Evolutionary conservation across 2,888 invertebrate genomes (phyloP).

Genomic region (Ectemnius cavifrons): DNA sequence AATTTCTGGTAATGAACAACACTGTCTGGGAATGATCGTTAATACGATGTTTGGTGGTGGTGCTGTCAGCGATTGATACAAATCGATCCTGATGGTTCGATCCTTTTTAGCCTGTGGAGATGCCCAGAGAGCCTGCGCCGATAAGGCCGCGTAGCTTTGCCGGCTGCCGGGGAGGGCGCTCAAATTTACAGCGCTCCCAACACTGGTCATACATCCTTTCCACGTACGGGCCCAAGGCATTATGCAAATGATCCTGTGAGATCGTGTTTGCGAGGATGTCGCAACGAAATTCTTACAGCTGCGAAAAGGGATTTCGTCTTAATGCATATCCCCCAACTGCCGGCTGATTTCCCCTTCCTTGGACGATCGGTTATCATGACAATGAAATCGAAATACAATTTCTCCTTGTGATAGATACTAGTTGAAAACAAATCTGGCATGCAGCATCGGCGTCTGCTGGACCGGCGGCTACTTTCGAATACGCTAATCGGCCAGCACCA

Average conservation of each 20-base stretch:
- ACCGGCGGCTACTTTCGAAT: no score
- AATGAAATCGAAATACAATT: no score
- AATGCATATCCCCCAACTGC: conserved; percentile 43
- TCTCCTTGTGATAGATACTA: no score
- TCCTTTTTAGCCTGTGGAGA: not conserved
- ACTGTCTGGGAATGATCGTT: no score
- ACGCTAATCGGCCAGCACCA: no score
- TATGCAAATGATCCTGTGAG: conserved; percentile 49
- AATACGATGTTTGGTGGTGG: not conserved
- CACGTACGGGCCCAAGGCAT: conserved; percentile 39
- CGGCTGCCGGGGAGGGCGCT: conserved; percentile 7
- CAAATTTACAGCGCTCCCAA: conserved; percentile 33
- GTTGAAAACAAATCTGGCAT: no score
- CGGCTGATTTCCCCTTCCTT: conserved; percentile 12
- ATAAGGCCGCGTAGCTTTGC: not conserved
- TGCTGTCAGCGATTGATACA: not conserved
- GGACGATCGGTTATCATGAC: no score
- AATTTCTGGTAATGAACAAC: no score
- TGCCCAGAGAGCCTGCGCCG: not conserved
- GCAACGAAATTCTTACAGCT: conserved; percentile 49
- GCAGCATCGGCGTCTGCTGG: no score
- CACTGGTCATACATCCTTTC: conserved; percentile 42
- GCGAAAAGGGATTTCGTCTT: conserved; percentile 37
- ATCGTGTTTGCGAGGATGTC: conserved; percentile 49
- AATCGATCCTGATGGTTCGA: not conserved